Conservation (phyloP, 1,140 invertebrate species). For the Eufriesea mexicana region DNA sequence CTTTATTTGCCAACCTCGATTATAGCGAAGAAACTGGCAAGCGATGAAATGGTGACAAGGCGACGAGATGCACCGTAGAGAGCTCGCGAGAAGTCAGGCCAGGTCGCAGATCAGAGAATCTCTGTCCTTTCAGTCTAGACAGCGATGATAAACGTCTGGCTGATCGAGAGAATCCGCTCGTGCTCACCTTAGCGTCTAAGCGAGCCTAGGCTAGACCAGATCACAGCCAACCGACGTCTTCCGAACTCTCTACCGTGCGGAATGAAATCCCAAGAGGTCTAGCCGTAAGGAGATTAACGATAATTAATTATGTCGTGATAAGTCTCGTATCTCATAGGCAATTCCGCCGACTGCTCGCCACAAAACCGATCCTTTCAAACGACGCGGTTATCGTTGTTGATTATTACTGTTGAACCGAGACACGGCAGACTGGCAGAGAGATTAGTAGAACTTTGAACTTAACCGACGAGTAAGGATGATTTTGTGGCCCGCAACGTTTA, state of each 20-base stretch:
- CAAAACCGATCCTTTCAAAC: constrained; percentile 45
- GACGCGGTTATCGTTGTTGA: constrained; percentile 43
- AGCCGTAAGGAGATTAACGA: constrained; percentile 58
- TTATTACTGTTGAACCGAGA: constrained; percentile 54
- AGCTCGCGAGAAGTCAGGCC: neutral
- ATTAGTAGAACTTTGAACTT: neutral
- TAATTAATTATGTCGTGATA: constrained; percentile 63
- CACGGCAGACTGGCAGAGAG: neutral
- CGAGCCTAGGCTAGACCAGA: no score
- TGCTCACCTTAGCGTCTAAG: no score
- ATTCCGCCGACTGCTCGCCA: constrained; percentile 44
- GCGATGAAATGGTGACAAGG: neutral
- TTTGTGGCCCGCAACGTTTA: constrained; percentile 51
- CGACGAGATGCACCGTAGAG: neutral
- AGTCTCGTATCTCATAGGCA: constrained; percentile 63
- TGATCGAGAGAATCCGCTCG: no score
- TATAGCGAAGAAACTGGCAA: constrained; percentile 3
- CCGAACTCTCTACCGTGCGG: no score
- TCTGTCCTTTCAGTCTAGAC: no score
- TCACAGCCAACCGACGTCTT: no score
- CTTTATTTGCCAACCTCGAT: constrained; percentile 25
- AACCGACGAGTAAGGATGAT: neutral
- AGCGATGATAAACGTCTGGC: no score
- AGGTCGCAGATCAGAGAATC: no score
- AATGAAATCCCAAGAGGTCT: neutral